phyloP scores from a whole-genome alignment of 2,113 vertebrate genomes.

The Bombycilla garrulus region DNA sequence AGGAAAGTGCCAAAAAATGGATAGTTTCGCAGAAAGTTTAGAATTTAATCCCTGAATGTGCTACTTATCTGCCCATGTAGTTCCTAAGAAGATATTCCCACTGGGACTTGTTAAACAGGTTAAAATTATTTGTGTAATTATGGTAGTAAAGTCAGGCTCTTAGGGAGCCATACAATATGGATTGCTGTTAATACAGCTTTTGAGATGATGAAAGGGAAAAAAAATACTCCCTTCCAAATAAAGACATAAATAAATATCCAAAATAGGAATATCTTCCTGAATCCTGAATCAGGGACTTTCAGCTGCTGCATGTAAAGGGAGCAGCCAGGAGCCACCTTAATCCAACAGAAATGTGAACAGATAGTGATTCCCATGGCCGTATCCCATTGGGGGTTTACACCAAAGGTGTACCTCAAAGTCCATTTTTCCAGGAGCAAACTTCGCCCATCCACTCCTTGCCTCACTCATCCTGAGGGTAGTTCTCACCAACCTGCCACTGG shows the following conservation, averaged over 20 bases:
- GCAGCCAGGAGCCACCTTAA: neutral
- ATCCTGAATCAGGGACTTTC: neutral
- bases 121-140: constrained; percentile 18
- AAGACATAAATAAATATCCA: neutral
- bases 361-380: rapidly evolving
- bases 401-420: neutral
- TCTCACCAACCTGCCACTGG: neutral
- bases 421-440: neutral
- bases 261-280: neutral
- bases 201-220: neutral
- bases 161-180: neutral
- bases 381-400: neutral
- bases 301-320: neutral
- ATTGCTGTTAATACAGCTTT: neutral
- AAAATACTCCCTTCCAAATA: neutral
- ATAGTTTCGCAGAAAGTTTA: neutral
- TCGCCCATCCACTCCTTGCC: neutral
- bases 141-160: neutral
- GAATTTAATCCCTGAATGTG: neutral
- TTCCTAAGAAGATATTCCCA: constrained; percentile 30
- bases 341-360: rapidly evolving
- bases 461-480: neutral
- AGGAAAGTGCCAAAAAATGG: neutral
- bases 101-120: constrained; percentile 22
- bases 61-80: neutral